These are phyloP conservation scores for Leucozona laternaria DNA, from an alignment of 2,888 invertebrate species.

Conservation along the genomic window DNA sequence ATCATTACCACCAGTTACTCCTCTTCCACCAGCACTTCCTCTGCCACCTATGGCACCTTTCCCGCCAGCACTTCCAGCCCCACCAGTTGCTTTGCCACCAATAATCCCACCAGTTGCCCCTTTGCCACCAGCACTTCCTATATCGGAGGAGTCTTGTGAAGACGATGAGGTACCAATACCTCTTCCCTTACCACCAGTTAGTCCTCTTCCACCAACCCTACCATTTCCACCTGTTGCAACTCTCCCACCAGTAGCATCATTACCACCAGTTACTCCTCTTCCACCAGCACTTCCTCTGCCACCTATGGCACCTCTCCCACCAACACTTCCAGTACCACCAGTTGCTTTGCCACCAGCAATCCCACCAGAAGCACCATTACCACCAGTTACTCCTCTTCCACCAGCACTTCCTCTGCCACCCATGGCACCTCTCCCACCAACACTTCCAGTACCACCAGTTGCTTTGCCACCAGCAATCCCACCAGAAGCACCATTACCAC, in stretches of 20 bases:
- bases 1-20: not conserved
- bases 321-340: too few relatives aligned
- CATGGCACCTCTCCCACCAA: too few relatives aligned
- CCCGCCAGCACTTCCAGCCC: not conserved
- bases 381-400: too few relatives aligned
- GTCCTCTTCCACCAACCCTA: not conserved
- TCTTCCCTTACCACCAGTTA: constrained; percentile 9
- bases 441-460: too few relatives aligned
- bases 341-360: too few relatives aligned
- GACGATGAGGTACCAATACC: not conserved
- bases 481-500: too few relatives aligned
- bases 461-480: too few relatives aligned
- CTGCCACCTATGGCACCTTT: not conserved
- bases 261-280: not conserved
- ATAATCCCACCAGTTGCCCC: not conserved
- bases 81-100: too few relatives aligned
- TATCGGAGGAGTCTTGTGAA: too few relatives aligned
- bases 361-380: too few relatives aligned
- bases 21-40: not conserved
- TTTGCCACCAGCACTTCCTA: not conserved
- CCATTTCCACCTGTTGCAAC: not conserved
- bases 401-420: too few relatives aligned
- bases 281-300: not conserved
- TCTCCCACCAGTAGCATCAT: not conserved
- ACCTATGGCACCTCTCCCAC: too few relatives aligned